Evolutionary conservation across 2,888 invertebrate species (phyloP).

Genomic region (Caenorhabditis sp.): DNA sequence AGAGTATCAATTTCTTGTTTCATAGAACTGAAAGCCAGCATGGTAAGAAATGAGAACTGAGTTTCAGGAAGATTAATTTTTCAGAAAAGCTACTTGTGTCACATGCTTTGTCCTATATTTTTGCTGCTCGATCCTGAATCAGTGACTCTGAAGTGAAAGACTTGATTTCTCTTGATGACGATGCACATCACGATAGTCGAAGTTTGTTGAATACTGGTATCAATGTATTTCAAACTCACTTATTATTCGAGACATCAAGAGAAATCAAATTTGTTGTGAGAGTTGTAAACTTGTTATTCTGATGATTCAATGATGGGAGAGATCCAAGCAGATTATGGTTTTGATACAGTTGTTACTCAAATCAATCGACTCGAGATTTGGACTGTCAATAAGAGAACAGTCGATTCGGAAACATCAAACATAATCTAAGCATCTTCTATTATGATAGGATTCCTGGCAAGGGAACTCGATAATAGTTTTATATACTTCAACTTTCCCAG

Average conservation of each 20-base stretch:
- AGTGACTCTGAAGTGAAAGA: constrained; percentile 98
- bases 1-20: constrained; percentile 79
- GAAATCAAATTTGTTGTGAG: constrained; percentile 35
- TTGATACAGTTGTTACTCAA: constrained; percentile 74
- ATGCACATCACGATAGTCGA: constrained; percentile 95
- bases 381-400: constrained; percentile 68
- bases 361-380: constrained; percentile 69
- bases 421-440: too few relatives aligned
- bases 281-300: constrained; percentile 59
- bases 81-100: constrained; percentile 93
- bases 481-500: constrained; percentile 47
- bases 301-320: constrained; percentile 30
- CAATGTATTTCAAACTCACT: constrained; percentile 29
- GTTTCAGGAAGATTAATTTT: background rate
- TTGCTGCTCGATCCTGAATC: constrained; percentile 91
- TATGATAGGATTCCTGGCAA: constrained; percentile 25
- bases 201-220: too few relatives aligned
- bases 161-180: constrained; percentile 92
- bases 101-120: constrained; percentile 96
- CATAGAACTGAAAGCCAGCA: constrained; percentile 86
- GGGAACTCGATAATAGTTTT: constrained; percentile 42
- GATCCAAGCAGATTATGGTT: constrained; percentile 50
- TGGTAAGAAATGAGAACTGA: constrained; percentile 83
- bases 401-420: constrained; percentile 60
- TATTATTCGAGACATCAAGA: constrained; percentile 55